Evolutionary conservation across 2,113 vertebrate genomes (phyloP).

Genomic region (Trematocara stigmaticum): DNA sequence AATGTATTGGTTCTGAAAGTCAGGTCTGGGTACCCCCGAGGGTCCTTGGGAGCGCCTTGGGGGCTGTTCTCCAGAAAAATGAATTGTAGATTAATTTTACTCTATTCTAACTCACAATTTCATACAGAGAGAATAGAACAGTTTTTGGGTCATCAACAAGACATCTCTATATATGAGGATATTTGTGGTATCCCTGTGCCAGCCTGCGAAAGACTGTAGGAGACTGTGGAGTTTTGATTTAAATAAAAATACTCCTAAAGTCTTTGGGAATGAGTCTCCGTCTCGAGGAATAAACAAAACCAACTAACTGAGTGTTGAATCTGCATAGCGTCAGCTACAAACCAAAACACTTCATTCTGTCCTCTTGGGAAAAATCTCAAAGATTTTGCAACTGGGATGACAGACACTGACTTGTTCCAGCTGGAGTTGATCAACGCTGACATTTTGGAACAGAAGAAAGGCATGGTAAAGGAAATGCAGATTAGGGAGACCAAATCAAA

Average conservation of each 20-base stretch:
- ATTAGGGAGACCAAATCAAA: constrained; percentile 66
- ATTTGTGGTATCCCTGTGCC: not conserved
- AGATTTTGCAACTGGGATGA: constrained; percentile 42
- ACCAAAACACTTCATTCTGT: constrained; percentile 21
- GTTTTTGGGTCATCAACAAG: constrained; percentile 48
- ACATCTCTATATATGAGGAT: constrained; percentile 28
- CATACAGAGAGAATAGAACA: not conserved
- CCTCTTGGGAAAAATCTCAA: constrained; percentile 40
- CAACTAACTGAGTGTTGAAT: not conserved
- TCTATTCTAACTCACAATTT: constrained; percentile 33
- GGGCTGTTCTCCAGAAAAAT: constrained; percentile 34
- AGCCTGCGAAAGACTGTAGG: not conserved
- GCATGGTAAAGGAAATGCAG: constrained; percentile 67
- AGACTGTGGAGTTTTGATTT: not conserved
- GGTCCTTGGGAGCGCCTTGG: constrained; percentile 11
- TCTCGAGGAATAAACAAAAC: not conserved
- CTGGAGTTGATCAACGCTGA: constrained; percentile 56
- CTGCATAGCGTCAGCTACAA: constrained; percentile 6
- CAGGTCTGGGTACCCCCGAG: constrained; percentile 25
- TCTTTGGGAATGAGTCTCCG: not conserved
- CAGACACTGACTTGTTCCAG: constrained; percentile 46
- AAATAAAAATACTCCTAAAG: not conserved
- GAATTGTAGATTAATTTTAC: constrained; percentile 54
- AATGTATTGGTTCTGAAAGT: constrained; percentile 49
- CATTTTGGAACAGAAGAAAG: constrained; percentile 58